Base-by-base conservation (phyloP, 2,888 invertebrate genomes). In the Athetis lepigone region DNA sequence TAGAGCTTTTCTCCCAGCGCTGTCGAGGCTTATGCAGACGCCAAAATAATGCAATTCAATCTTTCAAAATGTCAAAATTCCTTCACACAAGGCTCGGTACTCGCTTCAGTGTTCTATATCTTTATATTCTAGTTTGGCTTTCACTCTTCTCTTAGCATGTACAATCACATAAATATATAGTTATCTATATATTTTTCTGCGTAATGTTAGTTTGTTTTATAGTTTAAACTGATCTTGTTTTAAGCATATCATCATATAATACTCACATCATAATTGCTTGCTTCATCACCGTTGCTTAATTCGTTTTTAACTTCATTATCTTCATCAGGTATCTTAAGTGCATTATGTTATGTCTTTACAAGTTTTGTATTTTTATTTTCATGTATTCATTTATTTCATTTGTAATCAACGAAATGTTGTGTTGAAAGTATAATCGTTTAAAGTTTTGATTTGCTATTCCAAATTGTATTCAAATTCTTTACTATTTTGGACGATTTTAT, bases 221-320 rank as follows among this genome's bases (percentile, higher is more conserved):
- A 16, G 29, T 64, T 58, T 59, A 16, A 6, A 50, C 55, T 61
- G 29, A 1, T 52, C 23, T 50, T 49, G n/a, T 16, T 33, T 55
- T 49, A 33, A 66, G 65, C 52, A 36, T 19, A 49, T 59, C 29
- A 63, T 33, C 46, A 57, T 43, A 42, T 29, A 52, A 33, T 54
- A 21, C 27, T 40, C 50, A 59, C 55, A n/a, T 58, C 50, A 64
- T 61, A 37, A 13, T 58, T 21, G 73, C 70, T 73, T 73, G 63
- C 73, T 51, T 71, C 39, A 57, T 71, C 59, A 60, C 45, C 37
- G 51, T 73, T 66, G 72, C 71, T 75, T 70, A 57, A 37, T 46
- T 65, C 52, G 66, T 60, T 75, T 29, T 46, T 40, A 64, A 63
- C 46, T 36, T 50, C 16, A 37, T 46, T 57, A 36, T 42, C 27